Conservation (phyloP, 2,113 vertebrate species). For the Gymnocephalus cernua region DNA sequence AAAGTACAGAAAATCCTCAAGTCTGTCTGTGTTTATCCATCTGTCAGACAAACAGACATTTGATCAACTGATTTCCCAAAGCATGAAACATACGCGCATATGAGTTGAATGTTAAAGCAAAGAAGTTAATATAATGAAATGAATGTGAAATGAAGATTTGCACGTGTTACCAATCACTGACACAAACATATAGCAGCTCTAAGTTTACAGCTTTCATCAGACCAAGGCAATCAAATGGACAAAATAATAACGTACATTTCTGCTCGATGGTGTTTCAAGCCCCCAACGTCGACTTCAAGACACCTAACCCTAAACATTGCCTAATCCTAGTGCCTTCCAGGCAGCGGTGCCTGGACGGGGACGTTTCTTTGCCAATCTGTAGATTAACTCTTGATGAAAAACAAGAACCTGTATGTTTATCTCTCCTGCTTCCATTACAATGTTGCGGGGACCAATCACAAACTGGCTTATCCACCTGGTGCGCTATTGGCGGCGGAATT, state of each 20-base stretch:
- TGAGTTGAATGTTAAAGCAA: not conserved
- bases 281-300: too few relatives aligned
- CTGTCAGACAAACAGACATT: slow-evolving; percentile 33
- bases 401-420: too few relatives aligned
- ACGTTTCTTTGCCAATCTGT: not conserved
- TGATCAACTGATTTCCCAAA: slow-evolving; percentile 12
- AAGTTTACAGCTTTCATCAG: not conserved
- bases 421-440: too few relatives aligned
- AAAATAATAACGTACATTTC: slow-evolving; percentile 2
- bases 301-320: too few relatives aligned
- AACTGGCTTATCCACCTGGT: too few relatives aligned
- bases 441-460: too few relatives aligned
- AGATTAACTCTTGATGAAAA: slow-evolving; percentile 6
- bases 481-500: too few relatives aligned
- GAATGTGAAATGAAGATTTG: not conserved
- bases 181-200: not conserved
- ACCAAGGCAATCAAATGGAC: not conserved
- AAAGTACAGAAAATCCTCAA: slow-evolving; percentile 29
- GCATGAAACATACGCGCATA: not conserved
- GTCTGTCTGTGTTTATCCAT: slow-evolving; percentile 28
- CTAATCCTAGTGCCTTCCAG: too few relatives aligned
- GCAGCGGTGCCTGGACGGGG: too few relatives aligned
- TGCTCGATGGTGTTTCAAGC: too few relatives aligned
- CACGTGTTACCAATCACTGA: slow-evolving; percentile 1
- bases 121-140: slow-evolving; percentile 1